Evolutionary conservation across 2,888 invertebrate species (phyloP), one percentile per base, ranked within the genome.

Genomic region (Stenchaetothrips biformis): DNA sequence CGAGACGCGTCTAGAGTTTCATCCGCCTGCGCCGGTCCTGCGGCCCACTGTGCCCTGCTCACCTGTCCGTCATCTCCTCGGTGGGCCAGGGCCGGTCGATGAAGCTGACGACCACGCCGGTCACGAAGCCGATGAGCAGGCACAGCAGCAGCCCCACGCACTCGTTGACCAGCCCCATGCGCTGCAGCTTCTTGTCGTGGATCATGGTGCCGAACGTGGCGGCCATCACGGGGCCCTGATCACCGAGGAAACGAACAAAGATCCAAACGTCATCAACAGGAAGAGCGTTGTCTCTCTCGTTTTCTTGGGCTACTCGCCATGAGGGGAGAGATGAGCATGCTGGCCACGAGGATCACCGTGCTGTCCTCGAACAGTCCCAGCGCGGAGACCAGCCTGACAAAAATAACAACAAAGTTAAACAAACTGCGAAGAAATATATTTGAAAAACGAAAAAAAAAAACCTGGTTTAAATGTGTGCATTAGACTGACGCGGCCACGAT

Each of bases 251-350:
- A n/a, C n/a, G n/a, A n/a, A n/a, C n/a, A 7, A n/a, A 74, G 67
- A 62, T 13, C 25, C 81, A 81, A 25, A 81, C 78, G 53, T 59
- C 48, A 79, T 18, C 77, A 59, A n/a, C n/a, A 25, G 59, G 59
- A 13, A 13, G 59, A 18, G 59, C 13, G 2, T 53, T 13, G 3
- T 9, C 6, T 53, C 2, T 7, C 53, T 53, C 1, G 2, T 13
- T 53, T 7, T 77, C 13, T 37, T 77, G 74, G 79, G 77, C 48
- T 25, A 80, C 85, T 86, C 86, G 92, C 93, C 93, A 94, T 94
- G 77, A 94, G 88, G 0, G 94, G 94, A 0, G 94, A 94, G 81
- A 94, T 92, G 25, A 94, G 89, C 94, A 94, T 94, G 85, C 93
- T 93, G 79, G 94, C 93, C 8, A 94, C 92, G 74, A 94, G 87